phyloP scores from a whole-genome alignment of 2,113 vertebrate species.

The Haemorhous mexicanus region DNA sequence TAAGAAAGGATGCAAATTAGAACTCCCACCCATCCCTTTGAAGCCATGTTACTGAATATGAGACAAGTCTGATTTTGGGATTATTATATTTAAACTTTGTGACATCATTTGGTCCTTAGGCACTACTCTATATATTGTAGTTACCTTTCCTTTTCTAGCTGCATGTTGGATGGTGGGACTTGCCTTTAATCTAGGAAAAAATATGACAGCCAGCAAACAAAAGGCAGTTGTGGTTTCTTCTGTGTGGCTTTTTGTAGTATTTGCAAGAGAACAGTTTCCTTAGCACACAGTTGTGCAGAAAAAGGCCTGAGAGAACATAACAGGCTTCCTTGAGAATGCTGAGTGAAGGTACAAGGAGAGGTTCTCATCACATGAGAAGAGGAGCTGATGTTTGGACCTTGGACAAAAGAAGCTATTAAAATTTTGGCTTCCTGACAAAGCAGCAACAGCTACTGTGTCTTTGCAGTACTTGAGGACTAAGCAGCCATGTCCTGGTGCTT shows the following conservation, averaged over 20 bases:
- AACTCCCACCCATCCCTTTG: background rate
- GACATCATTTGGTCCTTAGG: background rate
- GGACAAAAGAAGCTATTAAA: background rate
- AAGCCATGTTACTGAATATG: background rate
- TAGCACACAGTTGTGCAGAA: background rate
- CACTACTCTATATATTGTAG: background rate
- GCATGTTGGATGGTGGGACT: background rate
- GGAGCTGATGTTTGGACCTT: background rate
- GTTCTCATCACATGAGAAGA: background rate
- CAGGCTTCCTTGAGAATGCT: background rate
- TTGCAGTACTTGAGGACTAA: background rate
- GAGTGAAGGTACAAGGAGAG: background rate
- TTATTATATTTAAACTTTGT: background rate
- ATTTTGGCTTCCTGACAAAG: slow-evolving; percentile 15
- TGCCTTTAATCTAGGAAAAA: background rate
- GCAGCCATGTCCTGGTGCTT: background rate
- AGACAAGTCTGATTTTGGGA: background rate
- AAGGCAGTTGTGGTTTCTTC: background rate
- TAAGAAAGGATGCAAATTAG: background rate
- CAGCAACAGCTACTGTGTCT: background rate
- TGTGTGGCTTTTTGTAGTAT: background rate
- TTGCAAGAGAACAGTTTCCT: background rate
- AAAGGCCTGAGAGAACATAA: background rate
- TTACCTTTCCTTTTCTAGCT: background rate
- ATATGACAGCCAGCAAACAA: background rate